Percentiles rank a stretch among this genome's conserved stretches.
phyloP scores from a whole-genome alignment of 1,140 invertebrate species.

The Bicyclus anynana region DNA sequence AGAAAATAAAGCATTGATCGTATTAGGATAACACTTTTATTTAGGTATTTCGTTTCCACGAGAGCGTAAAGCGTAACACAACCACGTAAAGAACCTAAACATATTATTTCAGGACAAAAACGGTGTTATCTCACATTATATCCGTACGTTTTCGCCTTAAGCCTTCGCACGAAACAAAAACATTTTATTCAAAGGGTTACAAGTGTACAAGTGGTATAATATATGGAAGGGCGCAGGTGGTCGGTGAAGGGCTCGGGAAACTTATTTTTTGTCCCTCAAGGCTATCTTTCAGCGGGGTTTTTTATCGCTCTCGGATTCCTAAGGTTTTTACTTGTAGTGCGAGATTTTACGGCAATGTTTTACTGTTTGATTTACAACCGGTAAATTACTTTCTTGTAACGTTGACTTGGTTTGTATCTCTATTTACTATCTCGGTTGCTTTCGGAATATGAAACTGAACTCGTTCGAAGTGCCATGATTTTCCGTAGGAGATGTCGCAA shows the following conservation, averaged over 20 bases:
- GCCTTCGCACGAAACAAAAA: slow-evolving; percentile 19
- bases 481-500: no score
- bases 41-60: no score
- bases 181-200: slow-evolving; percentile 25
- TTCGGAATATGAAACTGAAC: no score
- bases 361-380: neutral
- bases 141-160: neutral
- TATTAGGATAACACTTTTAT: no score
- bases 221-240: slow-evolving; percentile 28
- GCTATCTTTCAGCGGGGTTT: slow-evolving; percentile 29
- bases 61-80: neutral
- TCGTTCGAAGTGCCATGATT: no score
- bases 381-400: neutral
- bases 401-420: no score
- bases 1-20: no score
- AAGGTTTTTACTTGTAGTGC: slow-evolving; percentile 11
- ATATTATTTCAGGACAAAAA: neutral
- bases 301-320: slow-evolving; percentile 25
- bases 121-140: neutral
- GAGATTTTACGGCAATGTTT: neutral
- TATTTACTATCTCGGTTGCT: no score
- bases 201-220: slow-evolving; percentile 23
- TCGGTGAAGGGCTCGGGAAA: slow-evolving; percentile 20
- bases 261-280: slow-evolving; percentile 25
- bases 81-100: neutral